Evolutionary conservation across 2,888 invertebrate genomes (phyloP).

Genomic region (Rhagonycha lutea): DNA sequence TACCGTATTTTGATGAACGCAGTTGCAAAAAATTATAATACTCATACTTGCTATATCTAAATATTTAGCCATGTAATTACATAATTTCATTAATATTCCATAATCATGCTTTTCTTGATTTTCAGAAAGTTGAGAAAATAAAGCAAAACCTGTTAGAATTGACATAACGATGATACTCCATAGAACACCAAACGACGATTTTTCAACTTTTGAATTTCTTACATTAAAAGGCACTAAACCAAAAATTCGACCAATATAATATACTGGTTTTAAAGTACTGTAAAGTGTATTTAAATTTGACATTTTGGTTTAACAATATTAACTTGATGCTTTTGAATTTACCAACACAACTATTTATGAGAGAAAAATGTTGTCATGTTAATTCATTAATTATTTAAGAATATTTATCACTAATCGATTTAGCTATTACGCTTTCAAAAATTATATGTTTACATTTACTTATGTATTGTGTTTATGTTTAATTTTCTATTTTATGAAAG

Average conservation of each 20-base stretch:
- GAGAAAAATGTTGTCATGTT: background rate
- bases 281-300: background rate
- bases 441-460: background rate
- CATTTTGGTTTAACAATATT: background rate
- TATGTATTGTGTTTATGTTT: background rate
- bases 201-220: background rate
- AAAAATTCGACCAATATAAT: background rate
- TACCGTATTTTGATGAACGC: background rate
- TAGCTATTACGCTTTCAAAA: background rate
- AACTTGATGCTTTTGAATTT: background rate
- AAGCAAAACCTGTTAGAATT: background rate
- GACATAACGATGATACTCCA: background rate
- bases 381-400: background rate
- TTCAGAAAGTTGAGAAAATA: background rate
- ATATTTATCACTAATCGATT: background rate
- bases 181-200: background rate
- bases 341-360: background rate
- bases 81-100: constrained; percentile 7
- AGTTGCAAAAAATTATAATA: background rate
- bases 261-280: background rate
- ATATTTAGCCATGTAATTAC: background rate
- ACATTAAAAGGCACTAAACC: constrained; percentile 3
- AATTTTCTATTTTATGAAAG: background rate
- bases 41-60: background rate
- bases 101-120: background rate